These are phyloP conservation scores for Hippoglossus hippoglossus DNA, from an alignment of 2,797 vertebrate genomes.

Conservation along the genomic window DNA sequence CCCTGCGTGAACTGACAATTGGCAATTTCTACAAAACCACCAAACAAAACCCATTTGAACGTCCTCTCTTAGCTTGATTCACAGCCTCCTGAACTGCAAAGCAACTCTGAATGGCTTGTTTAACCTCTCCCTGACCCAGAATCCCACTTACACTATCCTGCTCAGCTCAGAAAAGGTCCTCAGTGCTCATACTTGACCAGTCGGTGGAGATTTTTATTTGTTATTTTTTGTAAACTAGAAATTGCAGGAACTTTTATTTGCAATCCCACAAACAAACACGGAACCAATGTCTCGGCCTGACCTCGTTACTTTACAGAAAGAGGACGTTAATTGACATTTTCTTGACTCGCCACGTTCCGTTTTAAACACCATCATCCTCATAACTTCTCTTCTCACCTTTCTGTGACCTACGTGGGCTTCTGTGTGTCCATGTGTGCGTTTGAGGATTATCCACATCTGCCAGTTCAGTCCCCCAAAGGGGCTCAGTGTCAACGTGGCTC, in stretches of 20 bases:
- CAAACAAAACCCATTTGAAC: conserved; percentile 45
- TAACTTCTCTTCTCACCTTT: conserved; percentile 44
- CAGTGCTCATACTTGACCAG: not conserved
- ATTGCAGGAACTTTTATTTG: conserved; percentile 27
- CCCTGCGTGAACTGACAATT: conserved; percentile 51
- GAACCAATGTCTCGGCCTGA: conserved; percentile 11
- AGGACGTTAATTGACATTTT: conserved; percentile 15
- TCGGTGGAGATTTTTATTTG: not conserved
- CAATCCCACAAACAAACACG: conserved; percentile 5
- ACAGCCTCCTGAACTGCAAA: conserved; percentile 25
- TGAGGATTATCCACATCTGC: conserved; percentile 44
- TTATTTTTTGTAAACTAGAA: conserved; percentile 1
- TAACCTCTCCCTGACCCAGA: conserved; percentile 58
- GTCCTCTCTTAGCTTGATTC: conserved; percentile 20
- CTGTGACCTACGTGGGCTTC: conserved; percentile 38
- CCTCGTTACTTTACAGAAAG: conserved; percentile 22
- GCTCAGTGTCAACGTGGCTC: conserved; percentile 44
- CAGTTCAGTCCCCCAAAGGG: conserved; percentile 22
- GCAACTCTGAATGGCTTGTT: conserved; percentile 37
- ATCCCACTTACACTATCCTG: conserved; percentile 15
- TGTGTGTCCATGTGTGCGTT: conserved; percentile 10
- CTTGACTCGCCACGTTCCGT: conserved; percentile 21
- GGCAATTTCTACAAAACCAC: conserved; percentile 28
- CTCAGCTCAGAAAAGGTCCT: conserved; percentile 29
- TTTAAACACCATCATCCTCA: conserved; percentile 13